Evolutionary conservation across 2,113 vertebrate species (phyloP).

Genomic region (Larimichthys polyactis): DNA sequence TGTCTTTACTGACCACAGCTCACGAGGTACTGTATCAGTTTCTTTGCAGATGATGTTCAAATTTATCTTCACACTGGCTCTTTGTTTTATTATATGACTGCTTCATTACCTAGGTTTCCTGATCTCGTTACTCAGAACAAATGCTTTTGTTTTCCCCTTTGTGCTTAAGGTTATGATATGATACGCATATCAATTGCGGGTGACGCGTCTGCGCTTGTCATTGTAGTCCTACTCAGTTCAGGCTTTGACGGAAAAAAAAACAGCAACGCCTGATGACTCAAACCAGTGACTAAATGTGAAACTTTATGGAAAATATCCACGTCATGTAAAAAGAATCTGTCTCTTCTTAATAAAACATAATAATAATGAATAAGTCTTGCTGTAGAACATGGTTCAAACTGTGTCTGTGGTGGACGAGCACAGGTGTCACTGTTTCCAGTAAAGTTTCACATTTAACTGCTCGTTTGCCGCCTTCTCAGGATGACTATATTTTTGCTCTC

Average conservation of each 20-base stretch:
- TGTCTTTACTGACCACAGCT: not conserved
- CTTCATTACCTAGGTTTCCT: not conserved
- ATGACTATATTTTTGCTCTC: constrained; percentile 5
- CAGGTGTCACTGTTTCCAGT: not conserved
- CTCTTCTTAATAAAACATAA: not conserved
- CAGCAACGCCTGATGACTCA: not conserved
- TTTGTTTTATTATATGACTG: not conserved
- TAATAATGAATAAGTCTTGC: not conserved
- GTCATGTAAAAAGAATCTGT: not conserved
- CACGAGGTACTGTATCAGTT: constrained; percentile 50
- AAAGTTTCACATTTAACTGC: constrained; percentile 26
- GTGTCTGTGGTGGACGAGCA: not conserved
- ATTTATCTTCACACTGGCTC: not conserved
- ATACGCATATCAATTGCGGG: too few species aligned
- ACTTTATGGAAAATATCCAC: not conserved
- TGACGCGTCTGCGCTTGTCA: constrained; percentile 9
- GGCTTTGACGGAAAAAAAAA: not conserved
- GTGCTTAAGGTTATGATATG: not conserved
- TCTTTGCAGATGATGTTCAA: not conserved
- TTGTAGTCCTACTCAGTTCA: not conserved
- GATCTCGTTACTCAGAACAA: not conserved
- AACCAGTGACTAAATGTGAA: not conserved
- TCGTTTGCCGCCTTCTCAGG: constrained; percentile 5
- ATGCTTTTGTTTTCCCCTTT: not conserved
- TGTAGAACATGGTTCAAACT: not conserved